Evolutionary conservation across 2,888 invertebrate genomes (phyloP), one percentile per base, ranked within the genome.

Genomic region (Portevinia maculata): DNA sequence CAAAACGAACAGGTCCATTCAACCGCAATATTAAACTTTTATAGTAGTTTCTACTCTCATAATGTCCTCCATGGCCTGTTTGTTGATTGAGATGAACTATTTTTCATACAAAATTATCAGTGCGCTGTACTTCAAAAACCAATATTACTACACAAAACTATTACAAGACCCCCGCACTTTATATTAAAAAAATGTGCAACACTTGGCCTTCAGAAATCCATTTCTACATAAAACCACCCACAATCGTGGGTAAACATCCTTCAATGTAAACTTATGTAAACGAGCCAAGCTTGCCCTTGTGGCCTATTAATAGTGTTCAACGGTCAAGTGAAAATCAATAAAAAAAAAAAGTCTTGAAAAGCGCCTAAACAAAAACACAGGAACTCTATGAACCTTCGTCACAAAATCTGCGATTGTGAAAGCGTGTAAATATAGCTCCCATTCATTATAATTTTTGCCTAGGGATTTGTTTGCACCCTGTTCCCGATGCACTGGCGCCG

Each of bases 291-390:
- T 69, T 81, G 69, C 50, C 57, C 39, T n/a, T 34, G 37, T 64
- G 62, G 73, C 69, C 69, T 50, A 79, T 69, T 69, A 75, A 57
- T 34, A 64, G 30, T 11, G 30, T 9, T 41, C 75, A 75, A 59
- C 46, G 75, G 79, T 75, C 79, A 69, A 75, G 70, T 70, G 79
- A 59, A 75, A 75, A 81, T 81, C 75, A 81, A 81, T 81, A 60
- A 19, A 50, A 11, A 13, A 30, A 24, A 53, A 1, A 3, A 15
- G 4, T 13, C 21, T 6, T 4, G 19, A 50, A 59, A 41, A n/a
- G n/a, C n/a, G 19, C 30, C 21, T 32, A 48, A 39, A 55, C 64
- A 74, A 62, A 64, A 48, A 44, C 32, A 15, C 57, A 32, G 17
- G 30, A 55, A 41, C 41, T 52, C 19, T 41, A 8, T 32, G 32